A percentile compares a stretch with the other conserved stretches of the same genome.
Conservation (phyloP, 2,888 invertebrate species). For the Coremacera marginata region DNA sequence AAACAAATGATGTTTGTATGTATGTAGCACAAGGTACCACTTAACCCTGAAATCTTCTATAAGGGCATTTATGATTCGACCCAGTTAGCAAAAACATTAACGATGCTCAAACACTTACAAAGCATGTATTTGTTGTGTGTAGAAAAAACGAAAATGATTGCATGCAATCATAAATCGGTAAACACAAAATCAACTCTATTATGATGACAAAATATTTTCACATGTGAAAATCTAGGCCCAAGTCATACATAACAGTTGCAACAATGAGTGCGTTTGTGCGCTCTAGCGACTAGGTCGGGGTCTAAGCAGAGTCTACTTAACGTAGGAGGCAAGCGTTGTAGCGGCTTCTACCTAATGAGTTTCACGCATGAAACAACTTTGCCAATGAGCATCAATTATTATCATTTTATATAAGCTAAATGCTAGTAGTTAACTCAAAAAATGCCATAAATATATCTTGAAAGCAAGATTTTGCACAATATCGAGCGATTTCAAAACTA, state of each 20-base stretch:
- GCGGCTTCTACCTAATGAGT: no score
- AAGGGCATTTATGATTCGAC: not conserved
- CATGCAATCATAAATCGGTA: not conserved
- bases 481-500: no score
- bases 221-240: constrained; percentile 20
- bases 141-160: not conserved
- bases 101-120: not conserved
- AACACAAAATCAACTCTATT: no score
- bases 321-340: no score
- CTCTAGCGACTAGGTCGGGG: not conserved
- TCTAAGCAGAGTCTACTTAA: not conserved
- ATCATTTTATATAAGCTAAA: no score
- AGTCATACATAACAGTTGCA: constrained; percentile 39
- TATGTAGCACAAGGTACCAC: not conserved
- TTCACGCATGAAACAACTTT: no score
- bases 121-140: not conserved
- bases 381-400: no score
- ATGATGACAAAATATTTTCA: constrained; percentile 11
- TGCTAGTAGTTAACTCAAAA: no score
- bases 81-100: not conserved
- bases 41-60: constrained; percentile 11
- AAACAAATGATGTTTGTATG: no score
- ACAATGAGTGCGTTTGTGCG: constrained; percentile 10
- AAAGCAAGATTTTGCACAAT: no score
- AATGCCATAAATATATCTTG: no score